Percentiles rank a stretch among this genome's conserved stretches.
These are phyloP conservation scores for Bucco capensis DNA, from an alignment of 2,113 vertebrate species.

Conservation along the genomic window DNA sequence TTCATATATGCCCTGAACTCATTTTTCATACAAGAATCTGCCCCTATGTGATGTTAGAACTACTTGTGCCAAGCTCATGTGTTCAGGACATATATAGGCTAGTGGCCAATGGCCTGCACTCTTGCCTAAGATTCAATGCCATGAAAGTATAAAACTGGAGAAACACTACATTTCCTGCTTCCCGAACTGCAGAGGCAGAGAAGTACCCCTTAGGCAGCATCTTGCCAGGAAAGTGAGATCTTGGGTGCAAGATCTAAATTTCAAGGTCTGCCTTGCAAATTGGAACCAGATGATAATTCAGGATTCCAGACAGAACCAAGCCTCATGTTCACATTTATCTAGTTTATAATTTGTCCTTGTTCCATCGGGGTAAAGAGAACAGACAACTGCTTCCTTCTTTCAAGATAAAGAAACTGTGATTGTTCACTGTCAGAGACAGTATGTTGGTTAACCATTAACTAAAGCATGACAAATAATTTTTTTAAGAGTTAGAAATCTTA, in stretches of 20 bases:
- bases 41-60: neutral
- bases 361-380: neutral
- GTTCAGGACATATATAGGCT: neutral
- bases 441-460: neutral
- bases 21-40: rapidly evolving
- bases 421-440: neutral
- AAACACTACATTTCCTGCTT: neutral
- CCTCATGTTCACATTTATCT: neutral
- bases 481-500: neutral
- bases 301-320: neutral
- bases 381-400: neutral
- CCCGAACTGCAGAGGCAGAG: too few species aligned
- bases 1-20: neutral
- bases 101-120: neutral
- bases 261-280: neutral
- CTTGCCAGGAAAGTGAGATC: neutral
- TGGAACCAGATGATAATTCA: neutral
- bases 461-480: neutral
- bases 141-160: neutral
- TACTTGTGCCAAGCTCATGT: neutral
- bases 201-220: neutral
- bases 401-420: neutral
- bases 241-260: neutral
- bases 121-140: neutral
- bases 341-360: neutral